Evolutionary conservation across 2,797 vertebrate genomes (phyloP).

Genomic region (Girardinus metallicus): DNA sequence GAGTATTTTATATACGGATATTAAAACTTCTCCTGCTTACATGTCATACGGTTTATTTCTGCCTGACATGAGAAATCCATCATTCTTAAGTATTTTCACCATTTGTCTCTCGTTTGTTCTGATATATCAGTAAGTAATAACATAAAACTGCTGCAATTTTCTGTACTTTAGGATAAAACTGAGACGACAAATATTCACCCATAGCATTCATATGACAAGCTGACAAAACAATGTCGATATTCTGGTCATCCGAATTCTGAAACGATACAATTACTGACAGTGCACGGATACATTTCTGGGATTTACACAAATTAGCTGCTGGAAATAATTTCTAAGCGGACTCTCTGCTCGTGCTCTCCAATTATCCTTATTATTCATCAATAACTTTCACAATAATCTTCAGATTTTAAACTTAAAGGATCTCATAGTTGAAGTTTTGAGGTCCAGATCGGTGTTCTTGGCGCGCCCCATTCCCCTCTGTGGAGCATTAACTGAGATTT

Average conservation of each 20-base stretch:
- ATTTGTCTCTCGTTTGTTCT: not conserved
- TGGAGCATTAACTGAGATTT: constrained; percentile 61
- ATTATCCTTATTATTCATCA: not conserved
- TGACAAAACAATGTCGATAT: not conserved
- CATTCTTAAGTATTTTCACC: not conserved
- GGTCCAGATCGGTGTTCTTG: constrained; percentile 47
- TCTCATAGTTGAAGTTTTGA: not conserved
- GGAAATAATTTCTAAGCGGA: not conserved
- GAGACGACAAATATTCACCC: not conserved
- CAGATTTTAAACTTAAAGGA: not conserved
- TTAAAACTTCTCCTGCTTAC: not conserved
- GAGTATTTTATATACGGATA: not conserved
- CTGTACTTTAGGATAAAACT: not conserved
- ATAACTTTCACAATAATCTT: not conserved
- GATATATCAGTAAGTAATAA: not conserved
- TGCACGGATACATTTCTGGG: not conserved
- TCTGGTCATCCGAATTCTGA: not conserved
- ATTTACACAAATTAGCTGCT: not conserved
- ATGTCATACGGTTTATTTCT: not conserved
- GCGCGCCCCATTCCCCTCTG: constrained; percentile 52
- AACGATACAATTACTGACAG: not conserved
- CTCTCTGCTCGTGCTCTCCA: not conserved
- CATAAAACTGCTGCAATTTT: not conserved
- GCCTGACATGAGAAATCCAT: not conserved
- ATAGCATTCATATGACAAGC: not conserved